Base-by-base conservation (phyloP, 2,113 vertebrate genomes). In the Lota lota region DNA sequence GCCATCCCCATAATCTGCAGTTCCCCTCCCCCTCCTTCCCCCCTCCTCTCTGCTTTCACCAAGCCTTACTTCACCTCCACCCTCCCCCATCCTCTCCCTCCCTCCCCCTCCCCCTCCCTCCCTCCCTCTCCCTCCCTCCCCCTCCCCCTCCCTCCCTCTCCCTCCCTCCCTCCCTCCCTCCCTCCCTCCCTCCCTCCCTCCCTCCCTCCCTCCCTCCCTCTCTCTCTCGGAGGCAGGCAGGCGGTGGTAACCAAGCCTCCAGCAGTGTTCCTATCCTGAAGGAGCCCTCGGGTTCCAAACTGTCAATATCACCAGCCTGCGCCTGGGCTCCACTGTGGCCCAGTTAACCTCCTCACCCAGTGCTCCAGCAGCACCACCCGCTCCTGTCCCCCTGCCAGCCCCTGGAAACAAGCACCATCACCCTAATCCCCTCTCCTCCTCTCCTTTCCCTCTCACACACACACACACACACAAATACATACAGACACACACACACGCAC, bases 251-350 rank as follows among this genome's bases (percentile, higher is more conserved):
- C 84, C 88, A 86, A 82, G 86, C 90, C 92, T 90, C 89, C 89
- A 92, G 92, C 93, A 83, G 80, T 91, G 92, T 89, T 93, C 89
- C 92, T 92, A 90, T 93, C 93, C 93, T 93, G 91, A 90, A 93
- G 92, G 87, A 90, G 91, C 92, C 92, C 89, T 90, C 88, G 82
- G 92, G 92, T 92, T 88, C 89, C 90, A 92, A 91, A 87, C 92
- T 92, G 91, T 94, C 92, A 93, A 93, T 93, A 93, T 92, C 84
- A 33, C 81, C 86, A 84, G 85, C 77, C 77, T 87, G 82, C 81
- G 57, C 74, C 79, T 75, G 76, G 70, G 77, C 88, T 84, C 77
- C 80, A 84, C 87, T 75, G 83, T 64, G 85, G 83, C 86, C 87
- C 85, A 72, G 87, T 90, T 92, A 91, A 91, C 90, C 89, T 90